Evolutionary conservation across 2,113 vertebrate genomes (phyloP).

Genomic region (Triplophysa tibetana): DNA sequence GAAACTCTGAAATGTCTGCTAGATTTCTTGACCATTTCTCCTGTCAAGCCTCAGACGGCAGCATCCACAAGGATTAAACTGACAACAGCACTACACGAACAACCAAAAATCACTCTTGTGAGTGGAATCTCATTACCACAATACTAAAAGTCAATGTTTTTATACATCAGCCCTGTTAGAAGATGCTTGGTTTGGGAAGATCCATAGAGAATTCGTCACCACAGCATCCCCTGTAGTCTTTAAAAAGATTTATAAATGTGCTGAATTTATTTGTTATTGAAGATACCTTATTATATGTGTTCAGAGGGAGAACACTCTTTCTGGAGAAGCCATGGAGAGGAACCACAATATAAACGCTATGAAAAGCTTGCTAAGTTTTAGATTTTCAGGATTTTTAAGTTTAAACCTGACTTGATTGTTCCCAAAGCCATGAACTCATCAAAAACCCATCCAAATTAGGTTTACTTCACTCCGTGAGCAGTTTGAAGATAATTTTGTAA

Average conservation of each 20-base stretch:
- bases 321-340: neutral
- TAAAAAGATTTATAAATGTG: constrained; percentile 22
- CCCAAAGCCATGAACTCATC: constrained; percentile 2
- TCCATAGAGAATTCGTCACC: constrained; percentile 10
- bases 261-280: constrained; percentile 19
- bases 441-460: constrained; percentile 13
- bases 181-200: constrained; percentile 5
- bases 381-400: neutral
- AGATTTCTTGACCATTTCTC: constrained; percentile 16
- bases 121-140: constrained; percentile 26
- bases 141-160: neutral
- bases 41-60: constrained; percentile 28
- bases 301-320: neutral
- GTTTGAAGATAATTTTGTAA: constrained; percentile 37
- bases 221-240: neutral
- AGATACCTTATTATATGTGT: constrained; percentile 3
- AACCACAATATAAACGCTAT: neutral
- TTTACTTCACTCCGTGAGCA: constrained; percentile 2
- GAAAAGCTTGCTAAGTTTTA: constrained; percentile 6
- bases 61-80: constrained; percentile 29
- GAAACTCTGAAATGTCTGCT: constrained; percentile 22
- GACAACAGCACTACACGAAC: constrained; percentile 21
- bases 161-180: constrained; percentile 5
- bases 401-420: constrained; percentile 12
- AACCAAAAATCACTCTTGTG: constrained; percentile 34